Evolutionary conservation across 1,140 invertebrate genomes (phyloP), one percentile per base, ranked within the genome.

Genomic region (Lucilia cuprina): DNA sequence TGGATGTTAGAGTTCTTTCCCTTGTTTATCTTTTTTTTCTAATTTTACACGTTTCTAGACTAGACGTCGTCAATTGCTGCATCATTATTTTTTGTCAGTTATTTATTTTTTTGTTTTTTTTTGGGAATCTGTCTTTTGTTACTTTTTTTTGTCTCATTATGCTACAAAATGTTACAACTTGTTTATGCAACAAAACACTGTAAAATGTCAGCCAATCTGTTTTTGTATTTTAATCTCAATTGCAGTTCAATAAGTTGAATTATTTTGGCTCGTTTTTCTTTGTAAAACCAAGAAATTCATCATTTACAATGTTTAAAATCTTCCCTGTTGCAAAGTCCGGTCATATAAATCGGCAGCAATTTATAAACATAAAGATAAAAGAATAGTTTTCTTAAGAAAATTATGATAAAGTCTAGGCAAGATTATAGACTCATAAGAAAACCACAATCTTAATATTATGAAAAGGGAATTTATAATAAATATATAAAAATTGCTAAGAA

Each of bases 131-230:
- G 2, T 7, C n/a, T 65, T 65, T 65, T 17, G n/a, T 65, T 8
- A 8, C 12, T 17, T 25, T 70, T 12, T 70, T 70, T 21, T 21
- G 50, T 60, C 55, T 60, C 55, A 17, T 14, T n/a, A 17, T 60
- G 14, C 7, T n/a, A 60, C 14, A 70, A 70, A 70, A 70, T 70
- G 19, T 70, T 25, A 60, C 65, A 70, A 25, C 19, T 70, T 70
- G n/a, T 25, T 25, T 70, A 70, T 70, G 19, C 65, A 70, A 60
- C 55, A 60, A 60, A 70, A 70, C 19, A 19, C 65, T 70, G 65
- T 70, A 70, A 70, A 70, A 70, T 70, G 65, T 21, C 65, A 70
- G 65, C n/a, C 65, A 70, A 70, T 70, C 65, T 70, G 65, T 70
- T 70, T n/a, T 60, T 60, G 19, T 70, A 70, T 70, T 70, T 21